phyloP scores from a whole-genome alignment of 2,888 invertebrate genomes.

The Euphydryas editha region DNA sequence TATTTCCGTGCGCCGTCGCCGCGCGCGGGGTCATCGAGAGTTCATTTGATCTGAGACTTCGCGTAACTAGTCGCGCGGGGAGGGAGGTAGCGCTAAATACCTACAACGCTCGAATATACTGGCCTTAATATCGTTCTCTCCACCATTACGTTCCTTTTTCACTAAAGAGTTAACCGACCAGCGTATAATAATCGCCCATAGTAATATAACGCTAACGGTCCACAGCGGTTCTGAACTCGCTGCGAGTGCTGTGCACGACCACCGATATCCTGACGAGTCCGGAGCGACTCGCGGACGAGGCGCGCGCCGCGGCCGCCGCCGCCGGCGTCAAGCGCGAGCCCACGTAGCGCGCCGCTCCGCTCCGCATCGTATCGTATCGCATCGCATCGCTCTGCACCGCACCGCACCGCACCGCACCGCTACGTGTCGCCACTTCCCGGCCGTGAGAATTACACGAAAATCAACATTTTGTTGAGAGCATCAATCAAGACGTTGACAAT shows the following conservation, averaged over 20 bases:
- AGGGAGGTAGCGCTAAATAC: too few relatives aligned
- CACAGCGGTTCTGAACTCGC: conserved; percentile 95
- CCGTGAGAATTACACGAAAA: background rate
- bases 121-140: too few relatives aligned
- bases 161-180: too few relatives aligned
- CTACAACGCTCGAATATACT: too few relatives aligned
- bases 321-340: conserved; percentile 74
- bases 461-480: background rate
- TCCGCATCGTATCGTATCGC: background rate
- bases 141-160: too few relatives aligned
- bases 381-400: conserved; percentile 24
- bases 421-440: background rate
- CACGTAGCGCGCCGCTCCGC: conserved; percentile 62
- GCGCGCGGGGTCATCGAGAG: too few relatives aligned
- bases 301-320: conserved; percentile 87
- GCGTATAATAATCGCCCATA: background rate
- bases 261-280: conserved; percentile 97
- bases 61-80: too few relatives aligned
- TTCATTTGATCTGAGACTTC: too few relatives aligned
- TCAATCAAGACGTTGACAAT: background rate
- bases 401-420: background rate
- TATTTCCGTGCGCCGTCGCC: too few relatives aligned
- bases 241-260: conserved; percentile 94
- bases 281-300: conserved; percentile 94
- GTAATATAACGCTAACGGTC: conserved; percentile 42